These are phyloP conservation scores for Falco columbarius DNA, from an alignment of 2,797 vertebrate species.

Conservation along the genomic window DNA sequence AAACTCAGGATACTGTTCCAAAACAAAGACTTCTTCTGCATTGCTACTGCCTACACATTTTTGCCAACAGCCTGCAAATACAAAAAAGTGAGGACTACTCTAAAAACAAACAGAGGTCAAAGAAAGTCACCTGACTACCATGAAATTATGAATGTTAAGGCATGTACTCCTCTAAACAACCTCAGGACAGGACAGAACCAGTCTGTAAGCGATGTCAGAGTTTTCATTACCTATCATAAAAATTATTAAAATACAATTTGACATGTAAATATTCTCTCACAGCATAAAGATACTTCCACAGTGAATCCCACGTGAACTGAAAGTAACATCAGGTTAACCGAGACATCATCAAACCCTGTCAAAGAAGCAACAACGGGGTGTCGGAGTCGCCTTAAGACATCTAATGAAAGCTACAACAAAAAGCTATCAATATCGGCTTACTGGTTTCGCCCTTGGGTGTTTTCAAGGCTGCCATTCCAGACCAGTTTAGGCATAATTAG, in stretches of 20 bases:
- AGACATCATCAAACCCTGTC: neutral
- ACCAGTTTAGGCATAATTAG: neutral
- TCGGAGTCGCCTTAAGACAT: neutral
- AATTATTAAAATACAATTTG: neutral
- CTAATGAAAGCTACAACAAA: neutral
- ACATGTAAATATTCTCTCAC: neutral
- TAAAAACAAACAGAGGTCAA: neutral
- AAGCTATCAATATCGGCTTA: neutral
- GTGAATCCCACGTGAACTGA: neutral
- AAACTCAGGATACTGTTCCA: neutral
- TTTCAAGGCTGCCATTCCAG: neutral
- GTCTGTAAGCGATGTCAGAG: neutral
- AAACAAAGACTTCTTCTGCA: neutral
- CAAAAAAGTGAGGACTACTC: neutral
- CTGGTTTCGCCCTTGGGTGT: neutral
- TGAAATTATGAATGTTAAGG: neutral
- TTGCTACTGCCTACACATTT: accelerated
- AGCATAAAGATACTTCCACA: neutral
- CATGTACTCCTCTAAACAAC: neutral
- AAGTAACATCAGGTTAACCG: neutral
- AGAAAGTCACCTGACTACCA: neutral
- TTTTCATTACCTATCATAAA: neutral
- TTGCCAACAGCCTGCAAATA: neutral
- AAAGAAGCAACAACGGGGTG: neutral
- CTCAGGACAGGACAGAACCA: neutral